Evolutionary conservation across 2,113 vertebrate species (phyloP), one percentile per base, ranked within the genome.

Genomic region (Mohoua ochrocephala): DNA sequence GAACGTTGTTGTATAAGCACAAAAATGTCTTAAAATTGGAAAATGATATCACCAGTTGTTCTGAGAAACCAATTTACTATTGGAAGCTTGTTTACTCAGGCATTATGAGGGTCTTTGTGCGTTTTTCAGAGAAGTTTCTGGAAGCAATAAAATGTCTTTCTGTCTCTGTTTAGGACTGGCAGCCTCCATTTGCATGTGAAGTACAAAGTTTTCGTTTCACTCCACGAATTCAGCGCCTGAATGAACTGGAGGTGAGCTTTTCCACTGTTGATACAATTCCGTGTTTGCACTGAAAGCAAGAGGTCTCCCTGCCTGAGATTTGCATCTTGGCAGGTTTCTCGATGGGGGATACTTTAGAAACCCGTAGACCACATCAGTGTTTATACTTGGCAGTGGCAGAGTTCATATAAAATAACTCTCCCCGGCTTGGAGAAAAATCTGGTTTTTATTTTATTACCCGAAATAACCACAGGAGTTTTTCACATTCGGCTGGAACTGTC

Each of bases 101-200:
- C 37, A 2, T 63, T 37, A 6, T 44, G 52, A 63, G 54, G 33
- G 18, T 53, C 35, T 59, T 47, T 73, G 31, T 70, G n/a, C 14
- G 1, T 54, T 69, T 61, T n/a, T 6, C 33, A 45, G 33, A 45
- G 79, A 73, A 57, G 20, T 67, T 80, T 89, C 76, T 79, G 70
- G 80, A 89, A 84, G 63, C 44, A 74, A 12, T 95, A 53, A 95
- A 75, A 56, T 54, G 27, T 39, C 21, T 93, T 42, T 97, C 42
- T 95, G 64, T 94, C 86, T 92, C 89, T 93, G 7, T 83, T 89
- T 96, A 99, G 99, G 99, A 99, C 94, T 99, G 99, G 99, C 99
- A 99, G 88, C 99, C 99, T 96, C 99, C 99, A 10, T 99, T 99
- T 96, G 99, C 99, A 47, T 99, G 99, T 84, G 99, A 99, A 95